phyloP scores from a whole-genome alignment of 2,113 vertebrate genomes.

The Probosciger aterrimus region DNA sequence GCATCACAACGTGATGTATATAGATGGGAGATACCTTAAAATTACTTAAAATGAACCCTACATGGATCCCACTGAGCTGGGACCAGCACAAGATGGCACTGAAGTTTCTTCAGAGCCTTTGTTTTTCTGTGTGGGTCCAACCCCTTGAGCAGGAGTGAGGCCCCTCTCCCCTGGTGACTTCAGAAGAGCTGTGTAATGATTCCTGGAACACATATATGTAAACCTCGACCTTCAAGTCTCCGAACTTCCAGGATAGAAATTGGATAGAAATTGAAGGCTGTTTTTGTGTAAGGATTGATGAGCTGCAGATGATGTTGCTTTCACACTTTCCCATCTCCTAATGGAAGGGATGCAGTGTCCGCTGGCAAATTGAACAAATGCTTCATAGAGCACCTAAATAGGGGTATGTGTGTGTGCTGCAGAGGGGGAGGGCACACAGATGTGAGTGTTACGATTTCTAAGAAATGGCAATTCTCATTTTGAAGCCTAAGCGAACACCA shows the following conservation, averaged over 20 bases:
- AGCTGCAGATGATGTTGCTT: neutral
- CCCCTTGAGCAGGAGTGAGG: neutral
- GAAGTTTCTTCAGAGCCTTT: neutral
- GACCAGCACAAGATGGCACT: neutral
- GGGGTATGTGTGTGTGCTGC: neutral
- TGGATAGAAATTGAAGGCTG: neutral
- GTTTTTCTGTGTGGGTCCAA: neutral
- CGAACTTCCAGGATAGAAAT: neutral
- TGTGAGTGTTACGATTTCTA: neutral
- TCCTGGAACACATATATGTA: neutral
- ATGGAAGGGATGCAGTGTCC: neutral
- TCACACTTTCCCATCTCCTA: neutral
- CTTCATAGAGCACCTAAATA: neutral
- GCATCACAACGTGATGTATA: no score
- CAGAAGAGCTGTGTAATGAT: neutral
- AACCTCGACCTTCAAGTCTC: neutral
- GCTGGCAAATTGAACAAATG: neutral
- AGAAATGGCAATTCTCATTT: neutral
- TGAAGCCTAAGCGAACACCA: neutral
- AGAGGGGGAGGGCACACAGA: neutral
- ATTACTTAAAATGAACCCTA: neutral
- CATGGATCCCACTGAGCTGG: rapidly evolving
- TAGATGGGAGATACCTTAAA: neutral
- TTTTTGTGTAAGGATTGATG: neutral
- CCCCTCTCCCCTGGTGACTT: neutral